A percentile compares a stretch with the other conserved stretches of the same genome.
Evolutionary conservation across 2,113 vertebrate species (phyloP).

Genomic region (Progne subis): DNA sequence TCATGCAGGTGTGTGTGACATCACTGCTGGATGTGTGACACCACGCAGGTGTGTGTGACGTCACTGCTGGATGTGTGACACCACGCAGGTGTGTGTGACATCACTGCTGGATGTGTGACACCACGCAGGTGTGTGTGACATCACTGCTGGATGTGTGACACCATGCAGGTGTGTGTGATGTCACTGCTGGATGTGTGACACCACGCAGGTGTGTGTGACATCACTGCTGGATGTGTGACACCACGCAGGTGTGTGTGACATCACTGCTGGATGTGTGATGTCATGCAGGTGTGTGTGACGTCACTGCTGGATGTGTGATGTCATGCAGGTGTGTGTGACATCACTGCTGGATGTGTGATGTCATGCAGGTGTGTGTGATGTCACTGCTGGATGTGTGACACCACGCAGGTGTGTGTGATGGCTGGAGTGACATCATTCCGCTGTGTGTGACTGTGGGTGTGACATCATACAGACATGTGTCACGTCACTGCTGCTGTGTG

Average conservation of each 20-base stretch:
- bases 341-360: not conserved
- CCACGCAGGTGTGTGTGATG: not conserved
- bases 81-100: accelerated
- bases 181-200: too few species aligned
- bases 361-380: accelerated
- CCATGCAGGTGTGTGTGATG: not conserved
- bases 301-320: too few species aligned
- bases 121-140: not conserved
- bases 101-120: not conserved
- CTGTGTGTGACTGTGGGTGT: not conserved
- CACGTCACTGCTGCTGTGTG: accelerated
- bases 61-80: not conserved
- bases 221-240: not conserved
- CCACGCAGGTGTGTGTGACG: accelerated
- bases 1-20: accelerated
- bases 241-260: not conserved
- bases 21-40: not conserved
- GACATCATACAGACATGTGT: not conserved
- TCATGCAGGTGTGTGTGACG: accelerated
- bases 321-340: too few species aligned
- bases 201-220: too few species aligned
- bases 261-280: too few species aligned
- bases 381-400: not conserved
- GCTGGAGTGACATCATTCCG: not conserved
- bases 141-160: not conserved